These are phyloP conservation scores for Oxycera nigricornis DNA, from an alignment of 2,888 invertebrate species.

Conservation along the genomic window DNA sequence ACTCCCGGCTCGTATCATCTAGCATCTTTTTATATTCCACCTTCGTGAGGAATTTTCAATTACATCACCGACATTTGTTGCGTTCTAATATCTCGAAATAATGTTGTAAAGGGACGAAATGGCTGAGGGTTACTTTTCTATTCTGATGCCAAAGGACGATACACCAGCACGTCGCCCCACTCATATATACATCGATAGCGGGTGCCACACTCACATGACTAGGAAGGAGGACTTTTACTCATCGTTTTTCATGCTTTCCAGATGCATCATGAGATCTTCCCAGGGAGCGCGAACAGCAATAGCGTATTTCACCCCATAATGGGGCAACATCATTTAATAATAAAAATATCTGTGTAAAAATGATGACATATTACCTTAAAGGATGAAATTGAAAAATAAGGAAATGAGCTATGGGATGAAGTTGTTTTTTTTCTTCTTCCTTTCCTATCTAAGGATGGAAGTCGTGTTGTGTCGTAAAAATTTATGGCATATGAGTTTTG, in stretches of 20 bases:
- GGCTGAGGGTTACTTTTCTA: background rate
- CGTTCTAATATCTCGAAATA: constrained; percentile 36
- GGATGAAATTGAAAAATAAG: constrained; percentile 35
- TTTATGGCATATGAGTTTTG: too few relatives aligned
- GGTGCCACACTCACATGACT: background rate
- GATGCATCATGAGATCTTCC: too few relatives aligned
- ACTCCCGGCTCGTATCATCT: background rate
- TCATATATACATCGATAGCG: background rate
- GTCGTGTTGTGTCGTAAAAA: background rate
- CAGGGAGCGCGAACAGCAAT: too few relatives aligned
- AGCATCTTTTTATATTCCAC: constrained; percentile 35
- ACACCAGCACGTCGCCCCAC: background rate
- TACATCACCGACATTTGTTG: constrained; percentile 40
- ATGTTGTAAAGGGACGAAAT: constrained; percentile 15
- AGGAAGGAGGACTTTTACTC: constrained; percentile 8
- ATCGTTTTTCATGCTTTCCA: background rate
- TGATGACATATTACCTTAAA: constrained; percentile 38
- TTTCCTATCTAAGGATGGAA: background rate
- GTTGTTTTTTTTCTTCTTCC: constrained; percentile 2
- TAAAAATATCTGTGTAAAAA: constrained; percentile 35
- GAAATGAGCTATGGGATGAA: constrained; percentile 15
- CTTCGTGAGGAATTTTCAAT: constrained; percentile 38
- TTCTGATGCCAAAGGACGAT: background rate
- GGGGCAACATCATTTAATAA: constrained; percentile 31
- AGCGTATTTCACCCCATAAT: constrained; percentile 15